Evolutionary conservation across 1,140 invertebrate genomes (phyloP), one percentile per base, ranked within the genome.

Genomic region (Saccostrea glomerata): DNA sequence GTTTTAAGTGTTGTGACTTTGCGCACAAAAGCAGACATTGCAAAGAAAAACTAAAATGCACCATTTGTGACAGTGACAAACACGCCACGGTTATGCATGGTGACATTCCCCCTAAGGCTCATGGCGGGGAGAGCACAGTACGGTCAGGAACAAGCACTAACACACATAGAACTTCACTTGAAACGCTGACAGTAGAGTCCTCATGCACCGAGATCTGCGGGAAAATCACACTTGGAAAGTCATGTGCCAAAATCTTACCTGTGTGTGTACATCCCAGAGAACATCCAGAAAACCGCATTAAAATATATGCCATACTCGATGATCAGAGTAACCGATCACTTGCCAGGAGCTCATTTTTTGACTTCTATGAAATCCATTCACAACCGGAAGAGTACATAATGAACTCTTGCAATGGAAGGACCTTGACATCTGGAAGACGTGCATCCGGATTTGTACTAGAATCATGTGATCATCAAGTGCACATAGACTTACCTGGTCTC

Each of bases 191-290:
- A n/a, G n/a, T n/a, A n/a, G n/a, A n/a, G n/a, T n/a, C n/a, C n/a
- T n/a, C n/a, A n/a, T n/a, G n/a, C n/a, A n/a, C n/a, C n/a, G n/a
- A n/a, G n/a, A n/a, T n/a, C n/a, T n/a, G n/a, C n/a, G n/a, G n/a
- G n/a, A n/a, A n/a, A n/a, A n/a, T n/a, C n/a, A n/a, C n/a, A n/a
- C n/a, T n/a, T 56, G 54, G 84, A 20, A 85, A 63, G 30, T 85
- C 84, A 58, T 85, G 84, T n/a, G 84, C 40, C 15, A 85, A 85
- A 56, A 85, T 85, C 17, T 23, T 85, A 20, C 54, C 55, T 15
- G 83, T 85, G 20, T 20, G n/a, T 58, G 83, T 85, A 25, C 56
- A 40, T 54, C 82, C 25, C 25, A 36, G 9, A 20, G 82, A 83
- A n/a, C n/a, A n/a, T n/a, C n/a, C n/a, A n/a, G n/a, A n/a, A n/a